Percentiles rank a stretch among this genome's conserved stretches.
Evolutionary conservation across 1,140 invertebrate genomes (phyloP).

Genomic region (Ceratina japonica): DNA sequence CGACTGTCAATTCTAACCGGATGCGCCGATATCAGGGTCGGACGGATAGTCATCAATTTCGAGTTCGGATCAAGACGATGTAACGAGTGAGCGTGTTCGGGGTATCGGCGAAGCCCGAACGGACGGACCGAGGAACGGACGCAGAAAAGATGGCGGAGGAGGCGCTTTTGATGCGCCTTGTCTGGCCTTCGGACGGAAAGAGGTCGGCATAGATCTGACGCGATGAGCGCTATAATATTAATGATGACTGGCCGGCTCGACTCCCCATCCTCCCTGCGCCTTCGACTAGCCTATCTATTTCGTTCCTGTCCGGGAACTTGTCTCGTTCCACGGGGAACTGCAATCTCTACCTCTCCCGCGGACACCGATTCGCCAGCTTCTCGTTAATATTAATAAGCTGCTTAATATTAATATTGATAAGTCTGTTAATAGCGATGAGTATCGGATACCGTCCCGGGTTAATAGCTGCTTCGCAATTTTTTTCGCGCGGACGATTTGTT

Average conservation of each 20-base stretch:
- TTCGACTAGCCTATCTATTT: slow-evolving; percentile 57
- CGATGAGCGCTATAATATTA: slow-evolving; percentile 73
- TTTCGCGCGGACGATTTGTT: neutral
- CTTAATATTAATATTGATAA: slow-evolving; percentile 49
- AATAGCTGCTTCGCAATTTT: neutral
- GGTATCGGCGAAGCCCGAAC: slow-evolving; percentile 14
- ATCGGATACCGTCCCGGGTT: slow-evolving; percentile 20
- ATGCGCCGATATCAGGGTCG: slow-evolving; percentile 26
- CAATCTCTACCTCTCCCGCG: slow-evolving; percentile 53
- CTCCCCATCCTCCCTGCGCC: neutral
- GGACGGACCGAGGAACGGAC: slow-evolving; percentile 19
- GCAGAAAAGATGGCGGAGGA: slow-evolving; percentile 22
- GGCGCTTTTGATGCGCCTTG: slow-evolving; percentile 47
- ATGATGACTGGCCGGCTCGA: slow-evolving; percentile 67
- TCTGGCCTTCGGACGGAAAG: slow-evolving; percentile 66
- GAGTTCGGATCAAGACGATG: slow-evolving; percentile 56
- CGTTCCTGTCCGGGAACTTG: slow-evolving; percentile 51
- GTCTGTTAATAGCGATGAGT: slow-evolving; percentile 34
- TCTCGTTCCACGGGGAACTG: slow-evolving; percentile 57
- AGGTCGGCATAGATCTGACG: slow-evolving; percentile 75
- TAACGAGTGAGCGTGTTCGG: slow-evolving; percentile 41
- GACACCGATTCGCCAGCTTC: neutral
- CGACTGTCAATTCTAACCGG: neutral
- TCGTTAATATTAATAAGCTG: slow-evolving; percentile 51
- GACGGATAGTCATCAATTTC: slow-evolving; percentile 61